Evolutionary conservation across 1,140 invertebrate species (phyloP).

Genomic region (Cryptotermes secundus): DNA sequence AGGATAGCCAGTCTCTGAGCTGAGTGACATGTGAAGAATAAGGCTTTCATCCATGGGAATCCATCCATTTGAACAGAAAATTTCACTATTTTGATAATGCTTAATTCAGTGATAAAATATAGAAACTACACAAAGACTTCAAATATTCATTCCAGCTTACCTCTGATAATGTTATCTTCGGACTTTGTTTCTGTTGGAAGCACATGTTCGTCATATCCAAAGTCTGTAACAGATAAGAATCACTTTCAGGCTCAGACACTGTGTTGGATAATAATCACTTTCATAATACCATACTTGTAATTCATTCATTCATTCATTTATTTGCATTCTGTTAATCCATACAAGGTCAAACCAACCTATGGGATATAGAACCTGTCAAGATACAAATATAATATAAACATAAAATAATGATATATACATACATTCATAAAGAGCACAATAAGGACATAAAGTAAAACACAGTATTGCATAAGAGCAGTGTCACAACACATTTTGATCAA

Average conservation of each 20-base stretch:
- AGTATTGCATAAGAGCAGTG: no score
- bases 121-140: neutral
- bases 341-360: no score
- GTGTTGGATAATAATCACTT: neutral
- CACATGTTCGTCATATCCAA: neutral
- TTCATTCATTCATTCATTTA: no score
- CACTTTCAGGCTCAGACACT: neutral
- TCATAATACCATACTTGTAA: neutral
- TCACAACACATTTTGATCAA: no score
- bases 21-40: neutral
- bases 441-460: no score
- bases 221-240: conserved; percentile 12
- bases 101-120: neutral
- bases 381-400: no score
- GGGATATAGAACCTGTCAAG: no score
- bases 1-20: no score
- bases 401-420: no score
- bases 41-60: neutral
- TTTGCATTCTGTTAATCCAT: no score
- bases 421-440: no score
- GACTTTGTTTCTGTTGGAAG: neutral
- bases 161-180: neutral
- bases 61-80: neutral
- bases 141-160: neutral
- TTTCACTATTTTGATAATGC: neutral